phyloP scores from a whole-genome alignment of 2,797 vertebrate species.

The Eulemur rubriventer region DNA sequence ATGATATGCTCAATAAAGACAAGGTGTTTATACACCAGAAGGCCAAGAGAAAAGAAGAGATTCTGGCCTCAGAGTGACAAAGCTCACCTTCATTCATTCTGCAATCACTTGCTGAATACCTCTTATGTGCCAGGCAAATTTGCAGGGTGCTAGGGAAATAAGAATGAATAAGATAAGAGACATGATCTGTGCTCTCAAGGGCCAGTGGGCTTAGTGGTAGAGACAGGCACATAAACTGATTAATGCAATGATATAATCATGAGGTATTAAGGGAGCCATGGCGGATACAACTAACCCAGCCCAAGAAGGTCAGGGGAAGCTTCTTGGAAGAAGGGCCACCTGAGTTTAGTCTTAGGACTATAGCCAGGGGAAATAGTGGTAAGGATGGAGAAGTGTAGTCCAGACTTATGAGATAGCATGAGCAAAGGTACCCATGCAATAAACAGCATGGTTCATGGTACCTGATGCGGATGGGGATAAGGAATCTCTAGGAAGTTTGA shows the following conservation, averaged over 20 bases:
- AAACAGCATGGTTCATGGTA: neutral
- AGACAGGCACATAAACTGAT: neutral
- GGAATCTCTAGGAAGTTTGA: neutral
- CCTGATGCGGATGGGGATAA: neutral
- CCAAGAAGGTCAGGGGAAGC: neutral
- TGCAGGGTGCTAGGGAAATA: neutral
- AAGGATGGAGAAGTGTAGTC: neutral
- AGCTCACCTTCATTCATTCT: slow-evolving; percentile 37
- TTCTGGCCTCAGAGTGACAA: neutral
- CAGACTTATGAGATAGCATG: neutral
- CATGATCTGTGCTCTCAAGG: neutral
- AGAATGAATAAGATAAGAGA: slow-evolving; percentile 19
- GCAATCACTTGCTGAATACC: neutral
- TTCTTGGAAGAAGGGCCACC: slow-evolving; percentile 1
- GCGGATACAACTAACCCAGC: neutral
- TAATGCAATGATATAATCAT: neutral
- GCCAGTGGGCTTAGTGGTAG: neutral
- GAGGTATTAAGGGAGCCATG: neutral
- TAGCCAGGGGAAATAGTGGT: neutral
- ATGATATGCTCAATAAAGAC: neutral
- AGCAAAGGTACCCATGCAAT: neutral
- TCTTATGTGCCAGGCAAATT: neutral
- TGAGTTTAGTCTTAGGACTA: neutral
- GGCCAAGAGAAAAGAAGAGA: neutral
- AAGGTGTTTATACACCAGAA: slow-evolving; percentile 15